Base-by-base conservation (phyloP, 92 coral and sea anemone genomes). In the Palythoa heliodiscus region DNA sequence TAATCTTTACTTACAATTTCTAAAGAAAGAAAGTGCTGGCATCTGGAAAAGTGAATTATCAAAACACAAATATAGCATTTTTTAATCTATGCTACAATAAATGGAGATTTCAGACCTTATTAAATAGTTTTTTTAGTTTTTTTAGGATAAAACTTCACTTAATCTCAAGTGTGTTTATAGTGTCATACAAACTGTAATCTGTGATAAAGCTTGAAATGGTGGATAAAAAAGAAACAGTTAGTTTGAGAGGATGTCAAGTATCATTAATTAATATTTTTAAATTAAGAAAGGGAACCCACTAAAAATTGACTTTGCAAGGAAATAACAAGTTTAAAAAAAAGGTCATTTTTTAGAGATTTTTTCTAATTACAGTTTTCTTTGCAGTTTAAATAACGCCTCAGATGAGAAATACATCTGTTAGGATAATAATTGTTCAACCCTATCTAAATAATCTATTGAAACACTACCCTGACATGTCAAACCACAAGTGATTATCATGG, bases 351-450 rank as follows among this genome's bases (percentile, higher is more conserved):
- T 8, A 43, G 0, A 43, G 25, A 63, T n/a, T 63, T 8, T 63
- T n/a, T 63, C 19, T 5, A 63, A 19, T 17, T 11, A 63, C 20
- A n/a, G 11, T 23, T 63, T 20, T 63, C 24, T 63, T 63, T 63
- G 1, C 69, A 19, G 69, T 8, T 23, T n/a, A 63, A n/a, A 17
- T 19, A 5, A 63, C 5, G 8, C 11, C 69, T 17, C 69, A 63
- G 20, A 60, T 63, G 69, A 9, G 69, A 63, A 63, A 63, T 63
- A 63, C 69, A 63, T 63, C 69, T 63, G 69, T 63, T 63, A n/a
- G 6, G 7, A 63, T 63, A 63, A 63, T 63, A 63, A 63, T 17
- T 4, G 69, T 19, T 24, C 69, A 63, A 63, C 69, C 22, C 69
- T 63, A 63, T 63, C 69, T 63, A 63, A 63, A 63, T 63, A 43